These are phyloP conservation scores for Deroptyus accipitrinus DNA, from an alignment of 2,113 vertebrate genomes.

Conservation along the genomic window DNA sequence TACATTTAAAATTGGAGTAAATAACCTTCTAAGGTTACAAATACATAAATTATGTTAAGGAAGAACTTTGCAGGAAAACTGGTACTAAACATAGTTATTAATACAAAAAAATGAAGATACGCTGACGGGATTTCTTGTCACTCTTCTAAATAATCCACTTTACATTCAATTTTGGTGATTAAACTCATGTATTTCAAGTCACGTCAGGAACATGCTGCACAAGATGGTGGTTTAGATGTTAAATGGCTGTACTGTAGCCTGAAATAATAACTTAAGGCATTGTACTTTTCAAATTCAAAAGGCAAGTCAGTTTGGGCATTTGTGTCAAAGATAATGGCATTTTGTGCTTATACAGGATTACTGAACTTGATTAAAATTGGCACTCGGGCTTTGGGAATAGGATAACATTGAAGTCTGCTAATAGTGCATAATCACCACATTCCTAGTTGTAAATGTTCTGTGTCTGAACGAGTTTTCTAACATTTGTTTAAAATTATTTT, in stretches of 20 bases:
- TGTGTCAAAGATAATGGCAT: conserved; percentile 42
- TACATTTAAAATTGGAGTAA: not conserved
- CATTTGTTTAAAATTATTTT: conserved; percentile 37
- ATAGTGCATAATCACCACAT: conserved; percentile 4
- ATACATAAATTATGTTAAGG: not conserved
- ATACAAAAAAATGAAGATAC: not conserved
- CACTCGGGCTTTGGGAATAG: not conserved
- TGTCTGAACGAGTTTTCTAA: not conserved
- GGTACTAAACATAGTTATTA: not conserved
- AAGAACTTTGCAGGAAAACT: not conserved
- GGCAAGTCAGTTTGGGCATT: conserved; percentile 17
- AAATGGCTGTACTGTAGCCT: not conserved
- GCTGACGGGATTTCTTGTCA: not conserved
- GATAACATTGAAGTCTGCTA: conserved; percentile 34
- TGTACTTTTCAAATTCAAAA: not conserved
- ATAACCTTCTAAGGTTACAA: not conserved
- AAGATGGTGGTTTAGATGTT: not conserved
- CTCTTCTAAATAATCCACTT: not conserved
- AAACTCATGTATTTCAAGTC: not conserved
- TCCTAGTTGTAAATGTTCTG: conserved; percentile 6
- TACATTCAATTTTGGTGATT: not conserved
- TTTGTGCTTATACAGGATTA: conserved; percentile 44
- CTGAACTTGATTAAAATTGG: conserved; percentile 33
- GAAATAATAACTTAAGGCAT: conserved; percentile 22
- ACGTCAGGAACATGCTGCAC: not conserved